Base-by-base conservation (phyloP, 30 jellyfish, hydroid and myxozoan genomes). In the Hydractinia symbiolongicarpus region DNA sequence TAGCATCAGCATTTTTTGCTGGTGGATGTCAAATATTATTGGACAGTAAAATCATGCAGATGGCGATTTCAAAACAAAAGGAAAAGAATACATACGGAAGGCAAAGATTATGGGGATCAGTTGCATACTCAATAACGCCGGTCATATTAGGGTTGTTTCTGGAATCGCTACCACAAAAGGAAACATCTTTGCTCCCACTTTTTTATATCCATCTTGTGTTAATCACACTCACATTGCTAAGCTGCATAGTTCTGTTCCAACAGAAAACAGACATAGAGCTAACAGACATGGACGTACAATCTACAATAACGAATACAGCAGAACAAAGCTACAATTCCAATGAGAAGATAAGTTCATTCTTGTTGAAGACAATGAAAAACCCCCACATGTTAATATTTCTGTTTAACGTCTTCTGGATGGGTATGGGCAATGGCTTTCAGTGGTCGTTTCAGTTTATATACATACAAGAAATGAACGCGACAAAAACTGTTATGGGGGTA, bases 391-490 rank as follows among this genome's bases (percentile, higher is more conserved):
- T 50, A 13, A 71, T 71, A 20, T 66, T 77, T 20, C 60, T 77
- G 8, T 54, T 77, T 14, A 77, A 61, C 58, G 85, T 61, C 40
- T 55, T 77, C 54, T 77, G 51, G 49, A 77, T 77, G 44, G 85
- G 85, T 19, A 17, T 77, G 16, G 85, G 66, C 6, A 77, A 77
- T 56, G 85, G 85, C 15, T 11, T 77, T 6, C 85, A 77, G 53
- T 77, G 85, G 85, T 77, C 78, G 15, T 77, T 77, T 30, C 85
- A 77, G 78, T 77, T 77, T 79, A 54, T 77, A n/a, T 77, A 20
- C 55, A 77, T 77, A 79, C 79, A 77, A 54, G 85, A 77, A 66
- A 55, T 77, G 53, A 52, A 66, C 8, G 85, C 55, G 54, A 9
- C 78, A 9, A 77, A 77, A 54, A 55, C 79, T 9, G 17, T 61